phyloP scores from a whole-genome alignment of 2,888 invertebrate genomes.

The Dioctria linearis region DNA sequence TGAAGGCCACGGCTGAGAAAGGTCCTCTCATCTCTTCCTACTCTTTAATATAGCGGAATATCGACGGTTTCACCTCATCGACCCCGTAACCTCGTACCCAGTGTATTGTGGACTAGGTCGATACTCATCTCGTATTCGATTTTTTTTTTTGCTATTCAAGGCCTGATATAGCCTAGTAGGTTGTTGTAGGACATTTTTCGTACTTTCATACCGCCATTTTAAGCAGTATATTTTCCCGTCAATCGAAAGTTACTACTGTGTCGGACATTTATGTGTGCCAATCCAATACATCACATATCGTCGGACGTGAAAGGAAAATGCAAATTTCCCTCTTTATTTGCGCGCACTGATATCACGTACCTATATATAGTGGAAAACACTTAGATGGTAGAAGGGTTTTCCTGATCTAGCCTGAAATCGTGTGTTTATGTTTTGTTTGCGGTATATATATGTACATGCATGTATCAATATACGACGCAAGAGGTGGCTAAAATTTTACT shows the following conservation, averaged over 20 bases:
- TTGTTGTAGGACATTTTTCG: not conserved
- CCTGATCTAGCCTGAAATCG: no score
- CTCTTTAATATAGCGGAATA: not conserved
- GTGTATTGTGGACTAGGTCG: not conserved
- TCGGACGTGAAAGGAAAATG: slow-evolving; percentile 47
- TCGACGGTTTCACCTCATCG: not conserved
- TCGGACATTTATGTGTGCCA: slow-evolving; percentile 48
- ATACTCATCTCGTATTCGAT: slow-evolving; percentile 25
- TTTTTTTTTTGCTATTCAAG: no score
- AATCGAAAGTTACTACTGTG: slow-evolving; percentile 46
- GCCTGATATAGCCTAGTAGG: not conserved
- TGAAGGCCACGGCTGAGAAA: not conserved
- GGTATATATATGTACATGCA: no score
- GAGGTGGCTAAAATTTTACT: not conserved
- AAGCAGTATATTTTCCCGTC: slow-evolving; percentile 17
- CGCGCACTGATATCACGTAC: slow-evolving; percentile 15
- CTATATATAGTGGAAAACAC: not conserved
- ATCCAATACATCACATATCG: slow-evolving; percentile 43
- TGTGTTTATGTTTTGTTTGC: no score
- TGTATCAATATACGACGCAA: not conserved
- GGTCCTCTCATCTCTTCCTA: not conserved
- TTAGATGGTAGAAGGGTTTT: not conserved
- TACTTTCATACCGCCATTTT: slow-evolving; percentile 12
- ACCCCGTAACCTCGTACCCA: not conserved
- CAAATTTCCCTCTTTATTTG: slow-evolving; percentile 41